Evolutionary conservation across 1,140 invertebrate species (phyloP).

Genomic region (Elysia chlorotica): DNA sequence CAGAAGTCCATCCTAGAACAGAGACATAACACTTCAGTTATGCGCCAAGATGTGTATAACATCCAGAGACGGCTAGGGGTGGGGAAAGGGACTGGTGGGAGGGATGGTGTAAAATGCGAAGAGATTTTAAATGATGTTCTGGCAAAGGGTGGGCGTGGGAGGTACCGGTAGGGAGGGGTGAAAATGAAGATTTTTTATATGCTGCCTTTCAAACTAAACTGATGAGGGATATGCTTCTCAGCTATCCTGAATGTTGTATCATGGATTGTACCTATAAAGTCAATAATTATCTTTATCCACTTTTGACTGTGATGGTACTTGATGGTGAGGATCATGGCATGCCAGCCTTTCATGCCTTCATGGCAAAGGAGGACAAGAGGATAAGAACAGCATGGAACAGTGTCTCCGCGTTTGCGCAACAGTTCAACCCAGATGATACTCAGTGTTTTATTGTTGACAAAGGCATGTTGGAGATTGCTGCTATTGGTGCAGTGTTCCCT

Average conservation of each 20-base stretch:
- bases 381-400: neutral
- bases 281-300: neutral
- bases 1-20: neutral
- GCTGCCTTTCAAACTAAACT: neutral
- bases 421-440: neutral
- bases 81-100: neutral
- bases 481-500: conserved; percentile 1
- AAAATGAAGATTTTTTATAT: neutral
- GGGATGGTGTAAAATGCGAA: neutral
- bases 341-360: neutral
- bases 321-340: conserved; percentile 1
- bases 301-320: neutral
- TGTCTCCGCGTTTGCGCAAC: neutral
- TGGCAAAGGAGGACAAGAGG: neutral
- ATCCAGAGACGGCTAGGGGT: neutral
- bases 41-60: neutral
- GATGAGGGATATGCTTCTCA: neutral
- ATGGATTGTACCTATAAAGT: conserved; percentile 1
- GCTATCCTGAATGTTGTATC: neutral
- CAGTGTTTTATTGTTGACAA: neutral
- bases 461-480: neutral
- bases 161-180: neutral
- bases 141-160: neutral
- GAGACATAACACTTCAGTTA: neutral
- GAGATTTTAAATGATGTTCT: neutral